Percentiles rank a stretch among this genome's conserved stretches.
These are phyloP conservation scores for Bucco capensis DNA, from an alignment of 2,113 vertebrate species.

Conservation along the genomic window DNA sequence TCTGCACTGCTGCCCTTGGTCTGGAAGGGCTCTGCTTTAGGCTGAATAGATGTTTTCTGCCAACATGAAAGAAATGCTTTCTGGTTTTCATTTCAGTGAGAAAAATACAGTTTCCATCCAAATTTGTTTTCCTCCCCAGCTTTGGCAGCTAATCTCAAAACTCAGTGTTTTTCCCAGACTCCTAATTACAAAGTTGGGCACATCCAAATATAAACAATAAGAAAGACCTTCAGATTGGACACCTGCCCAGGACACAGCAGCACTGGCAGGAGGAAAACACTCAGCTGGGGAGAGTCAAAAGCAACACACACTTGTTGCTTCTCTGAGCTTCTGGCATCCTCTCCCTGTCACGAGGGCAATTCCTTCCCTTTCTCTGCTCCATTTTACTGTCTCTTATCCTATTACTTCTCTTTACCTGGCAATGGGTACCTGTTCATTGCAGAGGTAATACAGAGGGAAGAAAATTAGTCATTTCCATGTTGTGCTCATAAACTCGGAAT, in stretches of 20 bases:
- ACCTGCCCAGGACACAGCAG: rapidly evolving
- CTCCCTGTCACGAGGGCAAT: not conserved
- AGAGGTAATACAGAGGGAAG: not conserved
- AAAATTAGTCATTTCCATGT: not conserved
- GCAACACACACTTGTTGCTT: not conserved
- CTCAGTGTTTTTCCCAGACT: not conserved
- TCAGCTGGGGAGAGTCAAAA: not conserved
- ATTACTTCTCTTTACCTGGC: not conserved
- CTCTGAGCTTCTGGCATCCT: not conserved
- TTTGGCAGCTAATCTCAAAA: not conserved
- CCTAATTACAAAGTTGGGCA: not conserved
- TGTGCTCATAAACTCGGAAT: not conserved
- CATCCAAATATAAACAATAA: not conserved
- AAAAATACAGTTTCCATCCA: not conserved
- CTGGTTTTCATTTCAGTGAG: not conserved
- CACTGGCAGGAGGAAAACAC: not conserved
- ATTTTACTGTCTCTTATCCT: not conserved
- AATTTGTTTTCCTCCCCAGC: not conserved
- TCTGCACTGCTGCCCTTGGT: rapidly evolving
- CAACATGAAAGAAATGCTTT: not conserved
- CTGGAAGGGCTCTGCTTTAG: not conserved
- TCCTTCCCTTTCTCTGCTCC: not conserved
- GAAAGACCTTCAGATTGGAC: not conserved
- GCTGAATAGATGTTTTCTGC: not conserved
- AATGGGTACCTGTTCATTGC: not conserved